These are phyloP conservation scores for Laspeyria flexula DNA, from an alignment of 2,888 invertebrate species.

Conservation along the genomic window DNA sequence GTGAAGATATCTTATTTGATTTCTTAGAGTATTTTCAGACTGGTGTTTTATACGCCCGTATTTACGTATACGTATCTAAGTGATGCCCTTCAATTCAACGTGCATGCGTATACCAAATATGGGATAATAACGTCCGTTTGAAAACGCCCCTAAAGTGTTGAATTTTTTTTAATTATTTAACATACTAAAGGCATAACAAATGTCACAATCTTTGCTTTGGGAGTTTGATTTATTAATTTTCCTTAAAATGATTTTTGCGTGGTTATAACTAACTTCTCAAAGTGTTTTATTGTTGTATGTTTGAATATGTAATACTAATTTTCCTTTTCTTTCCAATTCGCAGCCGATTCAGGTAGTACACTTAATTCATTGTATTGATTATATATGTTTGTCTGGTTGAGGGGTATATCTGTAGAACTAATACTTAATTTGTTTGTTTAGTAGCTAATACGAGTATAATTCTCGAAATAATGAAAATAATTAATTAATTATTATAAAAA, in stretches of 20 bases:
- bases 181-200: too few species aligned
- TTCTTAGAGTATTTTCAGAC: too few species aligned
- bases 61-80: too few species aligned
- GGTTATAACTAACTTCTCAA: not conserved
- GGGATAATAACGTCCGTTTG: too few species aligned
- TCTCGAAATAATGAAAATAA: not conserved
- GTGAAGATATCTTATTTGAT: too few species aligned
- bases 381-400: conserved; percentile 20
- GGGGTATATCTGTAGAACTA: conserved; percentile 14
- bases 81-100: too few species aligned
- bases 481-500: not conserved
- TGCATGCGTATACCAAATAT: too few species aligned
- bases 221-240: not conserved
- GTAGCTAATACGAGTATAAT: not conserved
- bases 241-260: not conserved
- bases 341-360: conserved; percentile 60
- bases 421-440: conserved; percentile 2
- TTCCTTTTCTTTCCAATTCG: conserved; percentile 46
- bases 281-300: not conserved
- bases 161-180: too few species aligned
- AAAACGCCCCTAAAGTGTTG: too few species aligned
- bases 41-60: too few species aligned
- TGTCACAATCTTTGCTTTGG: not conserved
- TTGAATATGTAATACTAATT: conserved; percentile 28
- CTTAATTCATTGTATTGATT: conserved; percentile 4